Base-by-base conservation (phyloP, 1,140 invertebrate genomes). In the Drosophila lini region DNA sequence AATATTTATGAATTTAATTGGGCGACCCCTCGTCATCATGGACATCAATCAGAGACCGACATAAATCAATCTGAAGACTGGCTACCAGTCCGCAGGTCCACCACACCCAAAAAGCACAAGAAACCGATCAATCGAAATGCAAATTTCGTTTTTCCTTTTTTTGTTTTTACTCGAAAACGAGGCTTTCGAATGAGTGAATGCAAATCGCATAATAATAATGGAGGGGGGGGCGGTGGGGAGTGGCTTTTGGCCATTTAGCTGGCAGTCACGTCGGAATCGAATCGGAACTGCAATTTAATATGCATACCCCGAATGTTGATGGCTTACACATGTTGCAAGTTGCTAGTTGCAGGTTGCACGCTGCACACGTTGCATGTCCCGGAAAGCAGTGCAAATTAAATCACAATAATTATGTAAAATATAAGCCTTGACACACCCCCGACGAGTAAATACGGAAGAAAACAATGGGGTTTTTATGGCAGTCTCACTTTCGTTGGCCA, bases 321-420 rank as follows among this genome's bases (percentile, higher is more conserved):
- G 69, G 69, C 68, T 71, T 71, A 71, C 65, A 73, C 67, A 73
- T 71, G 44, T 68, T 71, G 69, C 69, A 36, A 41, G 52, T 48
- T 15, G 32, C 50, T 25, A 16, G 65, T 48, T 48, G 64, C 52
- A 53, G 11, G 28, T 68, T 13, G 28, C 42, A n/a, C 19, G 42
- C 25, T 25, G 38, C 57, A 22, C 44, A 38, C 28, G 58, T 22
- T 65, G 60, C 52, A 55, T 40, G 60, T 62, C 48, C 69, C 67
- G 67, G 67, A 71, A 71, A 71, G 69, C 52, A 58, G 55, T 28
- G 9, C 34, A 77, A 84, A 84, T 84, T 80, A 73, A 83, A 84
- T 83, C 67, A 77, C 81, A 83, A 82, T 82, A 82, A 82, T 83
- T 82, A 83, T 83, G 80, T 83, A 83, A 82, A 82, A 75, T 79